These are phyloP conservation scores for Perccottus glenii DNA, from an alignment of 2,113 vertebrate genomes.

Conservation along the genomic window DNA sequence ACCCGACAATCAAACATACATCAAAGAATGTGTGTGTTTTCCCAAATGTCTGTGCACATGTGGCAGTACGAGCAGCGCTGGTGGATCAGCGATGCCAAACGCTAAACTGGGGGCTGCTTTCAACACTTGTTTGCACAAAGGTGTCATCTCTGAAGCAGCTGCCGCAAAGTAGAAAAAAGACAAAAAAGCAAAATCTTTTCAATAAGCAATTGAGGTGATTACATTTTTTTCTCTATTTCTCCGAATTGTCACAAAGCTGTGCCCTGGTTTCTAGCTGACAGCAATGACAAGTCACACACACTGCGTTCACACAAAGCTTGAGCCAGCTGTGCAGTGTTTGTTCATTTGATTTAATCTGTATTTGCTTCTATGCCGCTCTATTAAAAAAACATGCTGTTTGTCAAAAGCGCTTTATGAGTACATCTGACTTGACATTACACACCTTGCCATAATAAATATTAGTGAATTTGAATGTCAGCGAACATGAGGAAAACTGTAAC, in stretches of 20 bases:
- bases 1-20: constrained; percentile 75
- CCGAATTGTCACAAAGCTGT: constrained; percentile 21
- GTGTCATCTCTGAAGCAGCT: constrained; percentile 66
- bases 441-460: constrained; percentile 22
- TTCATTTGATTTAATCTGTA: constrained; percentile 54
- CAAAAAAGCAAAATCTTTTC: constrained; percentile 35
- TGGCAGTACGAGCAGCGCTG: constrained; percentile 12
- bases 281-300: constrained; percentile 43
- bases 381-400: constrained; percentile 41
- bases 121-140: constrained; percentile 70
- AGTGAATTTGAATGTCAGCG: not conserved
- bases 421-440: constrained; percentile 22
- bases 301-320: constrained; percentile 27
- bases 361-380: constrained; percentile 40
- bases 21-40: constrained; percentile 57
- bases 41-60: constrained; percentile 18
- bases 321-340: constrained; percentile 54
- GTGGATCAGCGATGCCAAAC: constrained; percentile 48
- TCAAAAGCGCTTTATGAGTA: constrained; percentile 37
- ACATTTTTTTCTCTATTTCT: constrained; percentile 24
- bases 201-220: constrained; percentile 52
- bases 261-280: constrained; percentile 25
- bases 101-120: constrained; percentile 62
- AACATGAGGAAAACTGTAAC: constrained; percentile 4
- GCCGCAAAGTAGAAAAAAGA: constrained; percentile 10